phyloP scores from a whole-genome alignment of 2,888 invertebrate species.

The Metalampra italica region DNA sequence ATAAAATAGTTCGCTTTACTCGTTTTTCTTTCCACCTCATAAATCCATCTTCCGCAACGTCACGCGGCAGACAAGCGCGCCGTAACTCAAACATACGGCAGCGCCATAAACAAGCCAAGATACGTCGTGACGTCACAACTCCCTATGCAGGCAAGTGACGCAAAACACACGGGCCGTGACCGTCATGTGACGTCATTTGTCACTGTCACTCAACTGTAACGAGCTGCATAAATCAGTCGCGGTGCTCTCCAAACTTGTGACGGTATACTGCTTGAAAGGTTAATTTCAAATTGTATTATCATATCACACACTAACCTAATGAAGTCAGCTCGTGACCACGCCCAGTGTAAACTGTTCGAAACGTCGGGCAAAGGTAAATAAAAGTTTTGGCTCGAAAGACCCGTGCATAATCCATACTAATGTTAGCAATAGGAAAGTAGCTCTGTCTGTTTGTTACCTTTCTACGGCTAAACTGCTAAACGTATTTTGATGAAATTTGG shows the following conservation, averaged over 20 bases:
- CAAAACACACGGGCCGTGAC: constrained; percentile 52
- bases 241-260: constrained; percentile 22
- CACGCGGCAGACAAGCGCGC: constrained; percentile 41
- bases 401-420: no score
- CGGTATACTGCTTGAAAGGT: constrained; percentile 7
- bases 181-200: constrained; percentile 60
- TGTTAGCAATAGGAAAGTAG: no score
- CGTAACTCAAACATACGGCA: constrained; percentile 53
- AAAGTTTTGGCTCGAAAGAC: no score
- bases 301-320: background rate
- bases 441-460: no score
- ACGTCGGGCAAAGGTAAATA: no score
- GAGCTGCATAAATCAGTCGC: constrained; percentile 52
- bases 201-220: constrained; percentile 52
- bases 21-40: constrained; percentile 22
- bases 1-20: constrained; percentile 7
- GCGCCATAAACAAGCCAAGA: constrained; percentile 51
- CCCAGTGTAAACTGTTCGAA: no score
- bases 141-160: constrained; percentile 42
- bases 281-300: constrained; percentile 3
- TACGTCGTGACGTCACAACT: constrained; percentile 36
- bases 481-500: no score
- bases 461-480: no score
- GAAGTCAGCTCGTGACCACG: no score
- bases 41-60: constrained; percentile 46